Evolutionary conservation across 2,113 vertebrate genomes (phyloP).

Genomic region (Phaethornis superciliosus): DNA sequence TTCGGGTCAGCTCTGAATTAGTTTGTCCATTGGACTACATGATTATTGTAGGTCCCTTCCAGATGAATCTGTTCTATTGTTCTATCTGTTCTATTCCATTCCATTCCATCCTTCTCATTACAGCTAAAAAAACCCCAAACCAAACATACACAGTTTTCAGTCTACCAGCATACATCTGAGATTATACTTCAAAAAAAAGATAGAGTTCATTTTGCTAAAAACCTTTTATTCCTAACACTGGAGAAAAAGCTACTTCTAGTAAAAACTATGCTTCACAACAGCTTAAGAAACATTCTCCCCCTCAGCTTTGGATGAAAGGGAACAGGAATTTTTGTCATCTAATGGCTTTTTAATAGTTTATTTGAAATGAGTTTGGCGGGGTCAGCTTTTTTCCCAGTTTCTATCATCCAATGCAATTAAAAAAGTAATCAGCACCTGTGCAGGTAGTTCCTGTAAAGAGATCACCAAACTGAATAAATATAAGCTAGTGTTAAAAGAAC

Average conservation of each 20-base stretch:
- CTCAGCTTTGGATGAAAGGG: background rate
- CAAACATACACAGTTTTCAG: background rate
- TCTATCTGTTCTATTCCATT: background rate
- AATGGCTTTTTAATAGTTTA: background rate
- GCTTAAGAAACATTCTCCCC: background rate
- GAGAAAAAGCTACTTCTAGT: background rate
- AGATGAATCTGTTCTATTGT: background rate
- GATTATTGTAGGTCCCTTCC: background rate
- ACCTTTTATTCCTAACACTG: background rate
- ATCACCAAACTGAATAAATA: background rate
- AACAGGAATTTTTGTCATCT: background rate
- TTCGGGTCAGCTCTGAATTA: background rate
- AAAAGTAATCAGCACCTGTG: constrained; percentile 1
- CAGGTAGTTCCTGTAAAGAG: background rate
- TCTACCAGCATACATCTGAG: background rate
- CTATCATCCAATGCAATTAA: background rate
- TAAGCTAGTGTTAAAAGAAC: background rate
- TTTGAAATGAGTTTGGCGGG: background rate
- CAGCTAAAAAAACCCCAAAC: background rate
- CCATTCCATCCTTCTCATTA: background rate
- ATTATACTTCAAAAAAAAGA: background rate
- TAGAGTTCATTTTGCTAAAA: background rate
- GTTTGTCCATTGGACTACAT: background rate
- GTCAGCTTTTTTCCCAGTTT: background rate
- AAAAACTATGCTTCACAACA: background rate